Evolutionary conservation across 2,888 invertebrate genomes (phyloP), one percentile per base, ranked within the genome.

Genomic region (Agonopterix arenella): DNA sequence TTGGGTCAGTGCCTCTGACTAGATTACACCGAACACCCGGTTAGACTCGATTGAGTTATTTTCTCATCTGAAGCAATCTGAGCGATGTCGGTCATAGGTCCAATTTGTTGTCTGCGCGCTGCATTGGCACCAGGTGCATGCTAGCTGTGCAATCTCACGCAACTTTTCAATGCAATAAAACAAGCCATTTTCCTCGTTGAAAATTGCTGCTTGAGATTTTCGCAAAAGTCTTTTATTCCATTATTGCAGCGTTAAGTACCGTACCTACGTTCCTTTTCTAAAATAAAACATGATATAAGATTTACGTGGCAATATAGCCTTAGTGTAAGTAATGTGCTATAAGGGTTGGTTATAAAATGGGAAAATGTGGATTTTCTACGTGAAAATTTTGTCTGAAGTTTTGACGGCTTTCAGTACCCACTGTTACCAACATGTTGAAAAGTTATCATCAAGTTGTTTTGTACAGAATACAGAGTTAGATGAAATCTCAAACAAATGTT

Each of bases 1-100:
- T 61, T 56, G 62, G 66, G 60, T 58, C 67, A 65, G 68, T 65
- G 36, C 37, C 37, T 11, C 28, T 47, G 44, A 40, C 47, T 70
- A 68, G 69, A 79, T 79, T 75, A 73, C 72, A 70, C 67, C 60
- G 60, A 63, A 56, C 61, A 65, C 61, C 64, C 58, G 58, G 57
- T 55, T 50, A 49, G 54, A 56, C 45, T 58, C 61, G 70, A 81
- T 83, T 77, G 78, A 77, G 72, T 83, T 82, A 81, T 75, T 68
- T 70, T 71, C 77, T 70, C 70, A 72, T 71, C 59, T 58, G 60
- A 58, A 60, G 49, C 52, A 52, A 58, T 53, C 50, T 63, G 57
- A 56, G 48, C 54, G 43, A 36, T 59, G 65, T 57, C 58, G 61
- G 56, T 49, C 55, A 52, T 45, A 43, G 44, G 41, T 52, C 57